Evolutionary conservation across 2,113 vertebrate genomes (phyloP).

Genomic region (Anolis sagrei): DNA sequence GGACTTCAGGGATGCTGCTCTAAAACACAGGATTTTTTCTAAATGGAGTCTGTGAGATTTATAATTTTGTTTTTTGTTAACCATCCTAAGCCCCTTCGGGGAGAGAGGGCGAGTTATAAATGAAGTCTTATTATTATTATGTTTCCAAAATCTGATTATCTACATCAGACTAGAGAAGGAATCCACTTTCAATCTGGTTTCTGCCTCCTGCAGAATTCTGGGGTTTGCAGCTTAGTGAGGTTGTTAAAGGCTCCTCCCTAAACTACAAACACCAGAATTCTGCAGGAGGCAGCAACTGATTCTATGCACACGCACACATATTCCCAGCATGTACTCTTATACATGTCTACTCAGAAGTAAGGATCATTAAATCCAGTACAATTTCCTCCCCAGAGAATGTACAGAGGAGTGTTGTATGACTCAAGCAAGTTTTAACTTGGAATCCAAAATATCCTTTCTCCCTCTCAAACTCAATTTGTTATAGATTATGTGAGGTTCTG

Average conservation of each 20-base stretch:
- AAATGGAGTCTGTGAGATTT: neutral
- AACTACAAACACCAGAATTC: too few species aligned
- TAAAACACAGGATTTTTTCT: neutral
- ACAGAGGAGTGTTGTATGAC: neutral
- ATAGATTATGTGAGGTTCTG: constrained; percentile 21
- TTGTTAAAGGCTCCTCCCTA: too few species aligned
- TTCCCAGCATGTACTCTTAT: neutral
- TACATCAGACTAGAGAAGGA: too few species aligned
- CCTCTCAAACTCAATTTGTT: neutral
- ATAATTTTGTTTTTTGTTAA: neutral
- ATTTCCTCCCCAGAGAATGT: neutral
- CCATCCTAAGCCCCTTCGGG: too few species aligned
- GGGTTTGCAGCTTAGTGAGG: too few species aligned
- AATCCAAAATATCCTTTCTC: neutral
- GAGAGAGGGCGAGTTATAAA: too few species aligned
- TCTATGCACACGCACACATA: neutral
- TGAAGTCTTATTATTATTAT: too few species aligned
- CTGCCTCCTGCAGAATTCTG: too few species aligned
- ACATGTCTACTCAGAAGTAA: neutral
- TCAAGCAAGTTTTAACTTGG: neutral
- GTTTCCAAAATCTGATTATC: too few species aligned
- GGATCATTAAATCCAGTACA: neutral
- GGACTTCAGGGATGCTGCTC: neutral
- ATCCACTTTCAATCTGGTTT: too few species aligned
- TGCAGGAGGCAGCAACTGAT: too few species aligned